Evolutionary conservation across 2,113 vertebrate species (phyloP).

Genomic region (Stegostoma tigrinum): DNA sequence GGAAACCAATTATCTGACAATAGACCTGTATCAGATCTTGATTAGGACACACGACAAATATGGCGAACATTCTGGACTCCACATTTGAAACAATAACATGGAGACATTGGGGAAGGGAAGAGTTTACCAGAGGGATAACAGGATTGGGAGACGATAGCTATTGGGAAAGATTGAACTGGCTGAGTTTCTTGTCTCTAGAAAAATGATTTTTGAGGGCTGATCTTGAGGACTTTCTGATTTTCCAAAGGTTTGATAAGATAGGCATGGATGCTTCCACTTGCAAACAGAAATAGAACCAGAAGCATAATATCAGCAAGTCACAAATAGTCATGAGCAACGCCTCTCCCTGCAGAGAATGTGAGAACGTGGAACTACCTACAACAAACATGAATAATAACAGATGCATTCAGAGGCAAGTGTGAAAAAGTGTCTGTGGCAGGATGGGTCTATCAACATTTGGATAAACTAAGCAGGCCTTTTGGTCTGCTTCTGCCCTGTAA

Average conservation of each 20-base stretch:
- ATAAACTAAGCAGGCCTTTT: not conserved
- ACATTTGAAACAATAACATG: not conserved
- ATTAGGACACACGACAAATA: not conserved
- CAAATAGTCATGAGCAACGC: not conserved
- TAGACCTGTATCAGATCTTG: not conserved
- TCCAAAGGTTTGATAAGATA: not conserved
- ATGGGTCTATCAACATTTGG: not conserved
- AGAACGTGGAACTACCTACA: not conserved
- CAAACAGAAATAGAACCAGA: not conserved
- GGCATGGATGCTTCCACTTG: not conserved
- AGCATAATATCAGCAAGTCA: not conserved
- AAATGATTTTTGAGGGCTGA: not conserved
- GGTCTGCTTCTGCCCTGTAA: not conserved
- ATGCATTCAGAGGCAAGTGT: not conserved
- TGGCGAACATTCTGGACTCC: not conserved
- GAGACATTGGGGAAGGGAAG: not conserved
- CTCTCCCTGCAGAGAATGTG: not conserved
- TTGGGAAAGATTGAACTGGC: not conserved
- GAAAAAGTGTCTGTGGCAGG: not conserved
- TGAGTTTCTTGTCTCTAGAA: not conserved
- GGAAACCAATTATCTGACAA: no score
- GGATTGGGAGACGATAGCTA: not conserved
- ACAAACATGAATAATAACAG: not conserved
- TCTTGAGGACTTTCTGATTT: not conserved
- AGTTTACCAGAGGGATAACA: not conserved